A percentile compares a stretch with the other conserved stretches of the same genome.
Conservation (phyloP, 2,113 vertebrate genomes). For the Speoplatyrhinus poulsoni region DNA sequence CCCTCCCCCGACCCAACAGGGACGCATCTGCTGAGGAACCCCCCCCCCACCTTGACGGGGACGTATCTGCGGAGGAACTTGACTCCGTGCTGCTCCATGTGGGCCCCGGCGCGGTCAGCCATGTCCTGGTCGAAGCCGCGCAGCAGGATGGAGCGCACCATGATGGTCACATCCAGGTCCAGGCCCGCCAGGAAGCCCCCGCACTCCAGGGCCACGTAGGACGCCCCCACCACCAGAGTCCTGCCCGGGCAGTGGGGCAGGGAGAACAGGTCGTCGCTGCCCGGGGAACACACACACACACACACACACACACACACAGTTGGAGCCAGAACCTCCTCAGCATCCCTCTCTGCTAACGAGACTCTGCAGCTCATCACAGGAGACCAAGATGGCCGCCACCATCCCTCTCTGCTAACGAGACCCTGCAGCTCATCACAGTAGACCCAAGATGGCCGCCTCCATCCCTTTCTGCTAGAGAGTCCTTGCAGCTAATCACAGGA, state of each 20-base stretch:
- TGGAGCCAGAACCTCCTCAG: no score
- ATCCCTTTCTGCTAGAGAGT: no score
- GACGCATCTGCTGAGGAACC: neutral
- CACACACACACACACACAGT: neutral
- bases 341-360: no score
- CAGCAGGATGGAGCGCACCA: conserved; percentile 93
- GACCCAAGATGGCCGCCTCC: no score
- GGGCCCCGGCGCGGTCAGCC: conserved; percentile 85
- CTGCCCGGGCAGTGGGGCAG: conserved; percentile 91
- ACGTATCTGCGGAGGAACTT: conserved; percentile 88
- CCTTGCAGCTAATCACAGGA: no score
- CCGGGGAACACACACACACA: conserved; percentile 7
- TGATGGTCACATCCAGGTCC: conserved; percentile 90
- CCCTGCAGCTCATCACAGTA: no score
- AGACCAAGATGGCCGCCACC: no score
- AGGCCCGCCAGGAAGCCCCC: conserved; percentile 91
- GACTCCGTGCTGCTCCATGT: conserved; percentile 88
- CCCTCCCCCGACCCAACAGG: no score
- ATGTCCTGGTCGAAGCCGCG: conserved; percentile 96
- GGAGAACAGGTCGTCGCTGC: conserved; percentile 94
- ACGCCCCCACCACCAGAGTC: conserved; percentile 91
- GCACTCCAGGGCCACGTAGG: conserved; percentile 94
- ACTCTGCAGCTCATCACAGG: no score
- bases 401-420: no score
- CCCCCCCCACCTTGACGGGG: conserved; percentile 77